Evolutionary conservation across 2,113 vertebrate species (phyloP).

Genomic region (Pica pica): DNA sequence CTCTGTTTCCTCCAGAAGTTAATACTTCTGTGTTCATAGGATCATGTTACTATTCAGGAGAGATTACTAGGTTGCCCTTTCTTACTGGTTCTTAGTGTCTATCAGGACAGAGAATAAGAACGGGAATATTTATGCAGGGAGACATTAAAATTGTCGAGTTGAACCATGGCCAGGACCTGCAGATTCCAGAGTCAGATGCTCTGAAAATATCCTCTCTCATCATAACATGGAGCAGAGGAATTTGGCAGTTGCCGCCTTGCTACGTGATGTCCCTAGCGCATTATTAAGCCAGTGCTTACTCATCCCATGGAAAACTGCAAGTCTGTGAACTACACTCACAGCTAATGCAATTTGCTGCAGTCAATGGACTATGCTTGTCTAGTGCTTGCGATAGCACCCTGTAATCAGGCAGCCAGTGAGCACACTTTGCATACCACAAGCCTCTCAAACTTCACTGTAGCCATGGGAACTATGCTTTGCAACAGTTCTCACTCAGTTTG

Average conservation of each 20-base stretch:
- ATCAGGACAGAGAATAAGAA: neutral
- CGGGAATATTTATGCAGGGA: neutral
- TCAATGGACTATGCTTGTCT: neutral
- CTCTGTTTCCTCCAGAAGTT: neutral
- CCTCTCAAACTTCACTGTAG: neutral
- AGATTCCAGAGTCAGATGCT: neutral
- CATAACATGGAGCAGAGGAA: neutral
- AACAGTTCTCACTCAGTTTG: neutral
- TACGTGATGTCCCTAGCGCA: neutral
- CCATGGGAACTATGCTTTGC: neutral
- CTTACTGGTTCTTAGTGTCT: neutral
- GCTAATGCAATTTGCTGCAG: neutral
- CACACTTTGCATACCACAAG: neutral
- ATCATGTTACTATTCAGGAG: neutral
- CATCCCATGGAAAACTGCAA: slow-evolving; percentile 12
- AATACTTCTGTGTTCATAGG: neutral
- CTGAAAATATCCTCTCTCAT: neutral
- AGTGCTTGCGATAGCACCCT: neutral
- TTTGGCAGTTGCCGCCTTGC: neutral
- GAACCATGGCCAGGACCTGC: neutral
- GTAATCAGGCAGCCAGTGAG: neutral
- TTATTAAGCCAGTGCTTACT: neutral
- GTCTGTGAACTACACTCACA: neutral
- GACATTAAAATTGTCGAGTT: neutral
- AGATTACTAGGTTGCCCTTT: neutral